Evolutionary conservation across 2,888 invertebrate species (phyloP), one percentile per base, ranked within the genome.

Genomic region (Athetis lepigone): DNA sequence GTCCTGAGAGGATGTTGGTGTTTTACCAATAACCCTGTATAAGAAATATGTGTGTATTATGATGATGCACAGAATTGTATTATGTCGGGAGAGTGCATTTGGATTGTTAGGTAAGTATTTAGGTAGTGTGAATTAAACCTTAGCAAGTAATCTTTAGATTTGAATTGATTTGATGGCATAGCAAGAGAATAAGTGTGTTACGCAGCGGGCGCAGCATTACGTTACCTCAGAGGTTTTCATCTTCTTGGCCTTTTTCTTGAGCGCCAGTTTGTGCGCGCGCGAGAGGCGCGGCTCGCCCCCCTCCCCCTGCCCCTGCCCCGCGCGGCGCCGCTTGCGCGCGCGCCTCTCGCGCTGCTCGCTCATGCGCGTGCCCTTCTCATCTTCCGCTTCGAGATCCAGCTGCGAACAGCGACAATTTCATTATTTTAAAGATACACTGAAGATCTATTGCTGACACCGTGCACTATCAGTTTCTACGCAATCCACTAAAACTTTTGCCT

Each of bases 181-280:
- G n/a, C n/a, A n/a, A n/a, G 8, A 8, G 8, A 29, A 11, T 29
- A 29, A 11, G 11, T 33, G 9, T 29, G 13, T 36, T 36, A 2
- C 21, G 13, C 25, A 37, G 6, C 19, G 27, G n/a, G 25, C 23
- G 16, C 13, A 29, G 13, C 9, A 51, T 39, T n/a, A 11, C 40
- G 9, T 42, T 61, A 91, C 92, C 88, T 91, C 84, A 1, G 80
- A 66, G 13, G 80, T 87, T 81, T 94, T 90, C 40, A 92, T 83
- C 79, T 95, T 95, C 67, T 95, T 95, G 7, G 88, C 85, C 27
- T 92, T 90, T 46, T 95, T 87, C 81, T 95, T 96, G 18, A 92
- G 87, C 39, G 94, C 93, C 19, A 92, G 91, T 71, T 95, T 96
- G 79, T 96, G 96, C 11, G 91, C 89, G 77, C 96, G 95, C 3